Base-by-base conservation (phyloP, 2,888 invertebrate genomes). In the Drosophila paucipuncta region DNA sequence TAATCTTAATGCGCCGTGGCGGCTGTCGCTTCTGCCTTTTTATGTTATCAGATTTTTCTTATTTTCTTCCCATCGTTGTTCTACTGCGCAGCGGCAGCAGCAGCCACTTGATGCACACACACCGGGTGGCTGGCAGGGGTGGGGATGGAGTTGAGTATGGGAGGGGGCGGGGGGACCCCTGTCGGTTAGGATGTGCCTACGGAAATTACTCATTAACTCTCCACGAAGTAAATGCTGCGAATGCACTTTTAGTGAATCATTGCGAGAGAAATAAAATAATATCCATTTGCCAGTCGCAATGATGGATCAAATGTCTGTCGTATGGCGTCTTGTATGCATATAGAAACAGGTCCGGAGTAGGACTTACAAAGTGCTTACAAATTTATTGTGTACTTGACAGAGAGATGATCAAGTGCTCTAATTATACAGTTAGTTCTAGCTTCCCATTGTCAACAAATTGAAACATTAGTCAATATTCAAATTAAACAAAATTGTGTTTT, bases 1-100 rank as follows among this genome's bases (percentile, higher is more conserved):
- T 85, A 89, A 85, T 85, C 89, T 85, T 85, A 89, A 85, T 85
- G 85, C 82, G 85, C 87, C 87, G 54, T 85, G 85, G 85, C 89
- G 87, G 85, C 85, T 89, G 85, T 86, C 87, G 87, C 85, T 89
- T 85, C 85, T 85, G 87, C 89, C 81, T 81, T 77, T 88, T 71
- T 68, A 79, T 83, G 84, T 78, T 85, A 85, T 85, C 85, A 89
- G 85, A 85, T 85, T 89, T 83, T 81, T 47, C 43, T 31, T 65
- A 35, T 43, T 22, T 50, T 59, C 25, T 54, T 77, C 79, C 79
- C 89, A 86, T 83, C 86, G 68, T 78, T 83, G 65, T 78, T 80
- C 68, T 67, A 85, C 89, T 88, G 89, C 89, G 89, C 86, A 78
- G 72, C 77, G 70, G 76, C 76, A 61, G 66, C 55, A 37, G 25